Percentiles rank a stretch among this genome's conserved stretches.
Conservation (phyloP, 2,797 vertebrate species). For the Siniperca obscura region DNA sequence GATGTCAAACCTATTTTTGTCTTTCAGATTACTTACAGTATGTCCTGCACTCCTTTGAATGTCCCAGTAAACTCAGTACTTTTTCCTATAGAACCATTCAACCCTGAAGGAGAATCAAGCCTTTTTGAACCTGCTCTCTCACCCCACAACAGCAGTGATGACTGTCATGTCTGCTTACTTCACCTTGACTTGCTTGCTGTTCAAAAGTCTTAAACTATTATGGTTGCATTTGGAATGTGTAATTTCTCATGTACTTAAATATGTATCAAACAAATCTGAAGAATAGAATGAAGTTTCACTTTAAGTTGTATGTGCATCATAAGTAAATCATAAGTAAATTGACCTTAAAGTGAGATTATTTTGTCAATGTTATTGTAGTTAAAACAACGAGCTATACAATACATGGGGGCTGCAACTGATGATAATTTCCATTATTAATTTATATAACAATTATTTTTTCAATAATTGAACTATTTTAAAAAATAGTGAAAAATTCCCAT, state of each 20-base stretch:
- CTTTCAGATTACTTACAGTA: constrained; percentile 4
- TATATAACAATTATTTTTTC: neutral
- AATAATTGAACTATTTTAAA: neutral
- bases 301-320: neutral
- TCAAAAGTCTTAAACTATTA: neutral
- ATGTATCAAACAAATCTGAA: neutral
- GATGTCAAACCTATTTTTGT: neutral
- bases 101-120: constrained; percentile 34
- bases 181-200: neutral
- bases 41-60: constrained; percentile 11
- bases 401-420: neutral
- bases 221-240: neutral
- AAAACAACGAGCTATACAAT: neutral
- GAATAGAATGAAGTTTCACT: no score
- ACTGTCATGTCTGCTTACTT: constrained; percentile 38
- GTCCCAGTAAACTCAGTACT: constrained; percentile 28
- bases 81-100: constrained; percentile 41
- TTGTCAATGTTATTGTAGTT: neutral
- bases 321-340: neutral
- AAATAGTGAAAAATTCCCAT: neutral
- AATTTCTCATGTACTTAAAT: neutral
- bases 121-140: constrained; percentile 25
- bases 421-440: neutral
- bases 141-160: constrained; percentile 33
- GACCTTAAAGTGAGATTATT: neutral